phyloP scores from a whole-genome alignment of 2,888 invertebrate species.

The Nemapogon koenigi region DNA sequence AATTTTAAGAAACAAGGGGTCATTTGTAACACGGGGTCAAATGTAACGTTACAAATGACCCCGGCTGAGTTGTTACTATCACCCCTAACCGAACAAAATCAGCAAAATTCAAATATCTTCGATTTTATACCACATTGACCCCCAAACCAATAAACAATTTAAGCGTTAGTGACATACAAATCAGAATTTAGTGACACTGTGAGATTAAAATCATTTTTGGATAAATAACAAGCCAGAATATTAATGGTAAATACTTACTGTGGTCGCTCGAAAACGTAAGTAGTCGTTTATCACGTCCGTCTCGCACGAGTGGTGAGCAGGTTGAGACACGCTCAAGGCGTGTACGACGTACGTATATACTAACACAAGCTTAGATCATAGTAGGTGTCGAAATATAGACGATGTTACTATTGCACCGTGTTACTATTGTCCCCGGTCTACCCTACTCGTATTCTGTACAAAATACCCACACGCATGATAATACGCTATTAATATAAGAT shows the following conservation, averaged over 20 bases:
- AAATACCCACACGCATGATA: too few species aligned
- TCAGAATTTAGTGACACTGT: background rate
- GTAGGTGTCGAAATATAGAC: background rate
- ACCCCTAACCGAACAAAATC: background rate
- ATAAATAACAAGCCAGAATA: background rate
- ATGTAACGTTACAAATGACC: constrained; percentile 2
- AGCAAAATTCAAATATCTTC: background rate
- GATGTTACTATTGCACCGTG: constrained; percentile 1
- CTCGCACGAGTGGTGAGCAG: background rate
- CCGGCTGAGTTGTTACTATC: background rate
- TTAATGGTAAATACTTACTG: background rate
- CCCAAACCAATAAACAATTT: background rate
- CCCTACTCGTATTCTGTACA: too few species aligned
- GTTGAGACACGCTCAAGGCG: background rate
- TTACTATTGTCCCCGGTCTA: constrained; percentile 6
- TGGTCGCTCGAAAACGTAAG: background rate
- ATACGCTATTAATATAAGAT: too few species aligned
- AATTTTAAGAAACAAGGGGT: too few species aligned
- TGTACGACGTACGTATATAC: background rate
- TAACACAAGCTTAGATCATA: background rate
- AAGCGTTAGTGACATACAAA: background rate
- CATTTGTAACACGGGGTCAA: background rate
- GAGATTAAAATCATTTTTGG: background rate
- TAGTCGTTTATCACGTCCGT: background rate
- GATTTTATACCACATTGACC: background rate